These are phyloP conservation scores for Semicossyphus pulcher DNA, from an alignment of 2,113 vertebrate genomes.

Conservation along the genomic window DNA sequence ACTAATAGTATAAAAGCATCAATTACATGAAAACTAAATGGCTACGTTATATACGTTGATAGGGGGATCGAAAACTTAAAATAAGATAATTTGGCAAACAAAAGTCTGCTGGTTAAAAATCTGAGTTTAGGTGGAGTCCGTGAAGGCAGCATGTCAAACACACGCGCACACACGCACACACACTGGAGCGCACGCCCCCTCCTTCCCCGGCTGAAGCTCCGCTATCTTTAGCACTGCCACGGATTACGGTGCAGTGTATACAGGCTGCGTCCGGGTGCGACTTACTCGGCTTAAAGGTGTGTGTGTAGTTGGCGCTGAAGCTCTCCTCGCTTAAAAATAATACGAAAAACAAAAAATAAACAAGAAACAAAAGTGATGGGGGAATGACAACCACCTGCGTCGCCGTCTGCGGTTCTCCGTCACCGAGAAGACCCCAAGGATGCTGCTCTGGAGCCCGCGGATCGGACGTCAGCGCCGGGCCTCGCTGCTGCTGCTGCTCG, in stretches of 20 bases:
- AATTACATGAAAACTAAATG: too few relatives aligned
- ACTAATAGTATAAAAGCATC: too few relatives aligned
- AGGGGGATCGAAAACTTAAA: too few relatives aligned
- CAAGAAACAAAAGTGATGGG: constrained; percentile 44
- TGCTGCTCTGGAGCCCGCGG: constrained; percentile 66
- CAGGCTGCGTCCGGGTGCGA: constrained; percentile 19
- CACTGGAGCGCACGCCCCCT: not conserved
- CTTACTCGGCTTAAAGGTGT: constrained; percentile 1
- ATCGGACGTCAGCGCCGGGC: constrained; percentile 61
- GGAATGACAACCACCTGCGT: constrained; percentile 66
- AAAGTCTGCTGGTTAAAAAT: not conserved
- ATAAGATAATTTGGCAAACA: too few relatives aligned
- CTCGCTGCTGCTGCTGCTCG: constrained; percentile 53
- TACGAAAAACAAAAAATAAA: not conserved
- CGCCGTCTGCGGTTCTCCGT: constrained; percentile 44
- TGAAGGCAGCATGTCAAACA: constrained; percentile 54
- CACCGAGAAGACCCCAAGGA: constrained; percentile 61
- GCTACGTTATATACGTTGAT: too few relatives aligned
- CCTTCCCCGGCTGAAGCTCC: constrained; percentile 38
- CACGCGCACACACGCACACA: not conserved
- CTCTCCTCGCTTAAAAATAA: not conserved
- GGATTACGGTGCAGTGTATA: constrained; percentile 68
- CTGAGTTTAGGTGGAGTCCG: not conserved
- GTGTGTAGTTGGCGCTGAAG: not conserved
- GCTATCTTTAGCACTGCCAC: constrained; percentile 74